phyloP scores from a whole-genome alignment of 2,113 vertebrate genomes.

The Ginglymostoma cirratum region DNA sequence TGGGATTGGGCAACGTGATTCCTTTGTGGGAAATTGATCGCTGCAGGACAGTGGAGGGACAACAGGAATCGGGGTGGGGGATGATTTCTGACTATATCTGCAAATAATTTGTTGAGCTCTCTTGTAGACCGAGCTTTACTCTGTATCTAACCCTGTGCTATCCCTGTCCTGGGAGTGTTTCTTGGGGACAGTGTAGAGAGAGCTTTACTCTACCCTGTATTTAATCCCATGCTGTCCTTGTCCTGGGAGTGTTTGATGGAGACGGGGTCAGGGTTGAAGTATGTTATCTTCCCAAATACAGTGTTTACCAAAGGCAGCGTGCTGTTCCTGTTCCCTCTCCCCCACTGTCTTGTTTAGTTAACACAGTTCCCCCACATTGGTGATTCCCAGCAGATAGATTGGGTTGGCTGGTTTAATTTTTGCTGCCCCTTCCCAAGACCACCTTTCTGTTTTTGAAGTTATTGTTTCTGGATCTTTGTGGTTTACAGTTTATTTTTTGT shows the following conservation, averaged over 20 bases:
- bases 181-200: background rate
- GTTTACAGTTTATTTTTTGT: background rate
- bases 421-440: background rate
- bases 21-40: background rate
- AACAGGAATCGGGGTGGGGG: background rate
- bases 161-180: background rate
- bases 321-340: background rate
- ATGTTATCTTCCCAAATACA: background rate
- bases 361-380: background rate
- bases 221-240: background rate
- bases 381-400: background rate
- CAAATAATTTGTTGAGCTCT: background rate
- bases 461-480: background rate
- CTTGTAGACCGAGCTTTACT: background rate
- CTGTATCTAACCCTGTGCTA: background rate
- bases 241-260: background rate
- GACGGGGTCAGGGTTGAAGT: background rate
- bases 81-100: background rate
- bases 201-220: background rate
- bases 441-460: background rate
- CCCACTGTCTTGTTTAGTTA: background rate
- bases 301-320: background rate
- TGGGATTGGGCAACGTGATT: too few relatives aligned
- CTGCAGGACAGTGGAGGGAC: background rate
- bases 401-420: background rate